These are phyloP conservation scores for Orchesella flavescens DNA, from an alignment of 2,888 invertebrate species.

Conservation along the genomic window DNA sequence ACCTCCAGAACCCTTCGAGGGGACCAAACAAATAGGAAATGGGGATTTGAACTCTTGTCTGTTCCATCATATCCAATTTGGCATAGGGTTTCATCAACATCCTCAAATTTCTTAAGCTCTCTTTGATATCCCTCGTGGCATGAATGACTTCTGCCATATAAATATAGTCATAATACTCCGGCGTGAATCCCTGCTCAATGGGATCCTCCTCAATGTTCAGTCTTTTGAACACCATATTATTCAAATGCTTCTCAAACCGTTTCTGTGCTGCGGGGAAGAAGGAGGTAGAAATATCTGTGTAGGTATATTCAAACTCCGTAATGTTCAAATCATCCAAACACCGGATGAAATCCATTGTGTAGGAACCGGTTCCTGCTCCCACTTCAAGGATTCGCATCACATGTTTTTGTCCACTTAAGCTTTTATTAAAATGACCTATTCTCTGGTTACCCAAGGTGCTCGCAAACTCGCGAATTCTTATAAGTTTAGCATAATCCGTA, in stretches of 20 bases:
- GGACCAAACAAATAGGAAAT: conserved; percentile 38
- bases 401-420: no score
- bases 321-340: neutral
- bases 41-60: neutral
- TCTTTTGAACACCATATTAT: conserved; percentile 27
- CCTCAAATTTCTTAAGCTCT: conserved; percentile 23
- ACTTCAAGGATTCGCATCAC: neutral
- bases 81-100: conserved; percentile 33
- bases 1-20: conserved; percentile 47
- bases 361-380: no score
- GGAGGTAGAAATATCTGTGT: conserved; percentile 27
- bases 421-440: no score
- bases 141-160: no score
- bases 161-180: no score
- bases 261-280: conserved; percentile 44
- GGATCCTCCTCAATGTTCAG: no score
- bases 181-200: no score
- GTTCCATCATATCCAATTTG: conserved; percentile 23
- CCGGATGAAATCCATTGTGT: conserved; percentile 45
- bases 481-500: neutral
- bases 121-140: no score
- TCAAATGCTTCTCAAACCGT: conserved; percentile 17
- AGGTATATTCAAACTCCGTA: conserved; percentile 21
- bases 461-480: no score
- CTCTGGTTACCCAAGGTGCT: no score